These are phyloP conservation scores for Amaurobius ferox DNA, from an alignment of 2,888 invertebrate genomes.

Conservation along the genomic window DNA sequence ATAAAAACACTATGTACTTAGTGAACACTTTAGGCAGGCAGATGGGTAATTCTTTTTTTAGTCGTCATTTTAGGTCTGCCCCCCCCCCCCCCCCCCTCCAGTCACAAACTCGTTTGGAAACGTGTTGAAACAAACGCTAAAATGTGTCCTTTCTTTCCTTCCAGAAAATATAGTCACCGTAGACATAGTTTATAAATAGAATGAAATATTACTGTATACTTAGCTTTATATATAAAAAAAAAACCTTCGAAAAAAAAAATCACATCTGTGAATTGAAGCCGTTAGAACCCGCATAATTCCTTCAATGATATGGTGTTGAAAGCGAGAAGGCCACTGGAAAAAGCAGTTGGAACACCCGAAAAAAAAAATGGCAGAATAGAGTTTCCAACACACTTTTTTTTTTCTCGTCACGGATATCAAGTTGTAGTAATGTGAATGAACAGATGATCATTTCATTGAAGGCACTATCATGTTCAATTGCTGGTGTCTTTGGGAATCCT, in stretches of 20 bases:
- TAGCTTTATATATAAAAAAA: neutral
- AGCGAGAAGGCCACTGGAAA: slow-evolving; percentile 3
- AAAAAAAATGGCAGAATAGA: neutral
- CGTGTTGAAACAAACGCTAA: no score
- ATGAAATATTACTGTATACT: no score
- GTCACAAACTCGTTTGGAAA: no score
- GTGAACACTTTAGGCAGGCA: no score
- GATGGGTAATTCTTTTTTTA: no score
- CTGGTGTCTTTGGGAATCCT: neutral
- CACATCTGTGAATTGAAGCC: slow-evolving; percentile 2
- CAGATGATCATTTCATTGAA: neutral
- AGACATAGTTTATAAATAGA: no score
- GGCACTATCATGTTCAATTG: neutral
- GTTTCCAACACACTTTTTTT: neutral
- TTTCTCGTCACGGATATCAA: neutral
- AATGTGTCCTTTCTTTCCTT: no score
- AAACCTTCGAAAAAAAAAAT: neutral
- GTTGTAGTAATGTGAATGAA: neutral
- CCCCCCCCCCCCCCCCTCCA: no score
- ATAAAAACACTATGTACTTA: no score
- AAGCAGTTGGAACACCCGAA: neutral
- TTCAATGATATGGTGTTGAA: neutral
- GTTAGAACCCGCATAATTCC: slow-evolving; percentile 12
- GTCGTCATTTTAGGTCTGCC: no score
- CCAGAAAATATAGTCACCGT: no score